These are phyloP conservation scores for Harpagoxenus sublaevis DNA, from an alignment of 2,888 invertebrate species.

Conservation along the genomic window DNA sequence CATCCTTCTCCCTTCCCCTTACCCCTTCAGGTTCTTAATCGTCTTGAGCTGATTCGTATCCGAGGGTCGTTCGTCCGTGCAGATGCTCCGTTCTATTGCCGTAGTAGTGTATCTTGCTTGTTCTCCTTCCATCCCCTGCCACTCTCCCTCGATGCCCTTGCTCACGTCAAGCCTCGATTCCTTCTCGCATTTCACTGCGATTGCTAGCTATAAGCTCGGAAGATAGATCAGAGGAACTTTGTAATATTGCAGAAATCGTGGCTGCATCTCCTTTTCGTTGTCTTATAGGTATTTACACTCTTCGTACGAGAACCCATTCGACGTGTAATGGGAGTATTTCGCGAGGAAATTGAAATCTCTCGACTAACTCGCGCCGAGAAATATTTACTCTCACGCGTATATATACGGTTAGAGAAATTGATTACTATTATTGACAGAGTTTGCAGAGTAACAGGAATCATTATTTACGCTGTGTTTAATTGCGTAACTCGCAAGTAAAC, in stretches of 20 bases:
- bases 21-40: constrained; percentile 66
- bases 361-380: constrained; percentile 2
- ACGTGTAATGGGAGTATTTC: neutral
- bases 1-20: constrained; percentile 6
- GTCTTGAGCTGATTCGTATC: constrained; percentile 67
- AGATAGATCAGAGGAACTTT: constrained; percentile 34
- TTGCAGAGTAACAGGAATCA: neutral
- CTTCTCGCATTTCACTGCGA: constrained; percentile 21
- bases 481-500: neutral
- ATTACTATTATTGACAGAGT: constrained; percentile 6
- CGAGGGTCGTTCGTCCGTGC: constrained; percentile 63
- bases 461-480: neutral
- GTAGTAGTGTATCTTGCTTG: constrained; percentile 52
- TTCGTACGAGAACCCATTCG: constrained; percentile 1
- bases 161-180: constrained; percentile 1
- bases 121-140: constrained; percentile 36
- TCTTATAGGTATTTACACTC: constrained; percentile 23
- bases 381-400: neutral
- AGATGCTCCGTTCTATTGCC: constrained; percentile 66
- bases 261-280: constrained; percentile 34
- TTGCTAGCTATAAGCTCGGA: constrained; percentile 16
- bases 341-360: constrained; percentile 22
- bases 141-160: constrained; percentile 13
- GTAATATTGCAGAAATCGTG: constrained; percentile 31
- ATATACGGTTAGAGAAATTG: neutral